Base-by-base conservation (phyloP, 2,888 invertebrate species). In the Drosophila pseudotakahashii region DNA sequence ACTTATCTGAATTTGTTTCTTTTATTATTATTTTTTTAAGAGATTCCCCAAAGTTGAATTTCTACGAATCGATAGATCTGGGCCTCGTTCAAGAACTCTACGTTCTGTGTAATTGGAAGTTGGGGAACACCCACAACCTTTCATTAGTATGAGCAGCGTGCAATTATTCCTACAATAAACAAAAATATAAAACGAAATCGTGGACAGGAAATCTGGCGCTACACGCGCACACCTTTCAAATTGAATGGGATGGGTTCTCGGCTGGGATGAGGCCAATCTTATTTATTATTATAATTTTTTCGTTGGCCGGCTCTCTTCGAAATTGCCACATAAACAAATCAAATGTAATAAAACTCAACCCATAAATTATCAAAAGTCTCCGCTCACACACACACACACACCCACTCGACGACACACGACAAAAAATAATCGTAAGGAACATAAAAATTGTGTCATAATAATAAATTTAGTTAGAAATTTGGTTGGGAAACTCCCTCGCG, bases 171-270 rank as follows among this genome's bases (percentile, higher is more conserved):
- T 45, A 54, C 67, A 71, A 83, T 80, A 80, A 73, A 55, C 62
- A 58, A 60, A 74, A 53, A 51, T 51, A 32, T 42, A 57, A 42
- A 70, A 72, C 64, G 55, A 53, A 67, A 71, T 70, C 55, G 52
- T 71, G 68, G 23, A 66, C 89, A 86, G 89, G 87, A 88, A 88
- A 88, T 84, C 73, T 88, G 89, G 87, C 83, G 89, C 89, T 83
- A 71, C 84, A 76, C 78, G 78, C 74, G 76, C 67, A 51, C 53
- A 74, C 73, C 70, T 74, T 48, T 41, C 14, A 32, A n/a, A 23
- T 37, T 10, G 37, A 32, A 13, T 60, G 13, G 32, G 13, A 44
- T 36, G 45, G 47, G 39, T 64, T 26, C 23, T 51, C 13, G 47
- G 23, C 51, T 13, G 36, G 44, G 51, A 69, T 63, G 53, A 61